These are phyloP conservation scores for Zootermopsis nevadensis DNA, from an alignment of 2,888 invertebrate genomes.

Conservation along the genomic window DNA sequence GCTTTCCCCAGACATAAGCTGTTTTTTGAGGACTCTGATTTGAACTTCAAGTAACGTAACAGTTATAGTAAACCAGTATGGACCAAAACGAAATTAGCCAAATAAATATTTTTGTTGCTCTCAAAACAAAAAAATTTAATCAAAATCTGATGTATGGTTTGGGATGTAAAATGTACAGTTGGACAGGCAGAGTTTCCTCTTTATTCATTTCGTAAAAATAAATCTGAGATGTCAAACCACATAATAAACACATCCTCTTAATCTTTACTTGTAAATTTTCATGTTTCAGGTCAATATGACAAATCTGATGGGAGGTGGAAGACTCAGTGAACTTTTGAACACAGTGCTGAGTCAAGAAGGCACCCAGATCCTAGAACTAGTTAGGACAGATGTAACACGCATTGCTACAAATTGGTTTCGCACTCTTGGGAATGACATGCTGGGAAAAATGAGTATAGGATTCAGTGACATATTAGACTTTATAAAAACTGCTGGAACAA, in stretches of 20 bases:
- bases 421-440: background rate
- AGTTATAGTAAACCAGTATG: too few relatives aligned
- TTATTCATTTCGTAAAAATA: background rate
- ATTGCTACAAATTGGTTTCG: background rate
- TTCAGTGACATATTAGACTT: background rate
- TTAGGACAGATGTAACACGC: background rate
- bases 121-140: too few relatives aligned
- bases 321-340: background rate
- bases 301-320: background rate
- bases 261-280: background rate
- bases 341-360: background rate
- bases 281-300: slow-evolving; percentile 1
- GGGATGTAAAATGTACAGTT: too few relatives aligned
- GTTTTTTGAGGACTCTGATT: too few relatives aligned
- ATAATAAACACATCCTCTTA: background rate
- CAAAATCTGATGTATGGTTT: too few relatives aligned
- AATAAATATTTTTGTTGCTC: too few relatives aligned
- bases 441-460: background rate
- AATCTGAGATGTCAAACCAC: background rate
- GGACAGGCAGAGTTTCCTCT: background rate
- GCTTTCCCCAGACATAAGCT: too few relatives aligned
- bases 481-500: background rate
- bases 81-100: too few relatives aligned
- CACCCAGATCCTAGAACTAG: background rate
- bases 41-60: too few relatives aligned